Percentiles rank a stretch among this genome's conserved stretches.
phyloP scores from a whole-genome alignment of 2,113 vertebrate genomes.

The Pyxicephalus adspersus region DNA sequence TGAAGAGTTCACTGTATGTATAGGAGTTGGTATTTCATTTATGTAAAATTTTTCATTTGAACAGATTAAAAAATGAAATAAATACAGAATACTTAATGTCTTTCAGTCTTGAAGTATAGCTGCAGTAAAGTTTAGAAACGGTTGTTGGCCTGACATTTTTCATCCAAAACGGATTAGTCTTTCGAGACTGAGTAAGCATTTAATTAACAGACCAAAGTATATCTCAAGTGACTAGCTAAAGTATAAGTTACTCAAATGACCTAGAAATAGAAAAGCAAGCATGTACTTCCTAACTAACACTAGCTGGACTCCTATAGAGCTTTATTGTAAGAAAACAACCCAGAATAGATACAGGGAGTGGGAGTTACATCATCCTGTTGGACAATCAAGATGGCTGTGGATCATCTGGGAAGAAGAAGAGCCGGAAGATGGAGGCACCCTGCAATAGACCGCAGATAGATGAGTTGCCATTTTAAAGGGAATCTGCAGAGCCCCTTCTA shows the following conservation, averaged over 20 bases:
- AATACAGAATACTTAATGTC: background rate
- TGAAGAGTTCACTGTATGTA: too few relatives aligned
- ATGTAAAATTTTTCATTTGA: too few relatives aligned
- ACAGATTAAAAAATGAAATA: too few relatives aligned
- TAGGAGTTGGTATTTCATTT: too few relatives aligned
- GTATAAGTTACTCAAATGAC: constrained; percentile 30
- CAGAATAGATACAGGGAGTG: constrained; percentile 15
- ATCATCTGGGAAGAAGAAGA: too few relatives aligned
- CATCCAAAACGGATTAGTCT: constrained; percentile 13
- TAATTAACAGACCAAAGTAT: constrained; percentile 31
- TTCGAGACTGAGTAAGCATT: constrained; percentile 13
- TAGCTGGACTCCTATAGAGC: background rate
- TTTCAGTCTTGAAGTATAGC: background rate
- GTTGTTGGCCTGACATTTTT: constrained; percentile 24
- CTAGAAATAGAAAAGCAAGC: constrained; percentile 33
- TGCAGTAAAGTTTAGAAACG: constrained; percentile 18
- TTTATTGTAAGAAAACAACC: constrained; percentile 18
- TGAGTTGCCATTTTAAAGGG: too few relatives aligned
- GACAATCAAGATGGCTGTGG: too few relatives aligned
- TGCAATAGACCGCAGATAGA: too few relatives aligned
- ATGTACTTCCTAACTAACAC: constrained; percentile 25
- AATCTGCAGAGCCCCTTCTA: too few relatives aligned
- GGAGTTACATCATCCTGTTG: too few relatives aligned
- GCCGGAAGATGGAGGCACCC: too few relatives aligned
- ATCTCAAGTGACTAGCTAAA: constrained; percentile 21